phyloP scores from a whole-genome alignment of 2,888 invertebrate genomes.

The Torymus auratus region DNA sequence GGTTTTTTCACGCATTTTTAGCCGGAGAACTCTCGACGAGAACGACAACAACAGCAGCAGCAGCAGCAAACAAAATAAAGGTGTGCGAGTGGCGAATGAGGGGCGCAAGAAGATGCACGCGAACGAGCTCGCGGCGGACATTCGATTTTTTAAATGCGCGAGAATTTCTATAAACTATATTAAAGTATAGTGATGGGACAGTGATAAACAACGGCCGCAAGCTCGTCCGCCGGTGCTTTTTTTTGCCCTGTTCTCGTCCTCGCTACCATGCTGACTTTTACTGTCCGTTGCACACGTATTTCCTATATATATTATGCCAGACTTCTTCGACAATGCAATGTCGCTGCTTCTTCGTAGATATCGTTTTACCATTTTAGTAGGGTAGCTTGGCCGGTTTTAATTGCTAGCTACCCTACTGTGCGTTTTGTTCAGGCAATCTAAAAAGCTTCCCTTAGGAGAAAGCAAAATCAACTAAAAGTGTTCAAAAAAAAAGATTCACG shows the following conservation, averaged over 20 bases:
- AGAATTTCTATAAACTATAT: constrained; percentile 21
- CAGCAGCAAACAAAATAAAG: not conserved
- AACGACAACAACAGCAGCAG: not conserved
- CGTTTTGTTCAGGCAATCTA: too few species aligned
- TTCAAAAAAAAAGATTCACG: too few species aligned
- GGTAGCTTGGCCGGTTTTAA: not conserved
- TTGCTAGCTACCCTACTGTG: too few species aligned
- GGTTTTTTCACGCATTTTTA: constrained; percentile 33
- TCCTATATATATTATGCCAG: constrained; percentile 18
- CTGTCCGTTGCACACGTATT: constrained; percentile 45
- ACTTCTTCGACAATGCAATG: constrained; percentile 38
- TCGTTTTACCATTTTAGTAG: not conserved
- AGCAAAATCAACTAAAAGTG: too few species aligned
- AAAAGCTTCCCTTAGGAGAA: too few species aligned
- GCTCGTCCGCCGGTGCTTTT: constrained; percentile 14
- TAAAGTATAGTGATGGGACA: not conserved
- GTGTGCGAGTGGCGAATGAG: not conserved
- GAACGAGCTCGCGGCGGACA: constrained; percentile 11
- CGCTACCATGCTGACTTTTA: not conserved
- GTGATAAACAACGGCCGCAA: not conserved
- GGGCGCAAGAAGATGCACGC: not conserved
- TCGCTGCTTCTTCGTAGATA: constrained; percentile 2
- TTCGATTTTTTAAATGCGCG: constrained; percentile 22
- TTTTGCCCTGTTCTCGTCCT: too few species aligned
- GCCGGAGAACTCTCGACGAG: not conserved